These are phyloP conservation scores for Meloidogyne exigua DNA, from an alignment of 1,140 invertebrate species.

Conservation along the genomic window DNA sequence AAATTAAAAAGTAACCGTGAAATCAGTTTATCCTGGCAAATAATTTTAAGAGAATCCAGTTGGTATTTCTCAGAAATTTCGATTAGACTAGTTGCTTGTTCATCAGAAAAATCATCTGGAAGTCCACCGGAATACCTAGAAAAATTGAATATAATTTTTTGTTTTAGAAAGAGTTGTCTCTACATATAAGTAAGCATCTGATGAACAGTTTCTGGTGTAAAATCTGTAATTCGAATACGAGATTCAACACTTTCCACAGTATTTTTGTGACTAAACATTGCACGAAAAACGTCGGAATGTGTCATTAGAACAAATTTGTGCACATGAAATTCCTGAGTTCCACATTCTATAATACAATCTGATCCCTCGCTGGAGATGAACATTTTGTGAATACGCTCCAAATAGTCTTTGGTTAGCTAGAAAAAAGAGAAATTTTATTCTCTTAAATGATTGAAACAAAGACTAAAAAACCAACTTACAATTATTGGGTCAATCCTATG, in stretches of 20 bases:
- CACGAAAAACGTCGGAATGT: conserved; percentile 61
- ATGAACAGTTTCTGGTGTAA: conserved; percentile 46
- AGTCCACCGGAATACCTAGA: conserved; percentile 43
- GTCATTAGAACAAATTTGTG: conserved; percentile 60
- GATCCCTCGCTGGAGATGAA: conserved; percentile 45
- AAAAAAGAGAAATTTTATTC: conserved; percentile 27
- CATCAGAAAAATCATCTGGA: conserved; percentile 46
- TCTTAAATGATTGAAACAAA: not conserved
- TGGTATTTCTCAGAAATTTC: conserved; percentile 60
- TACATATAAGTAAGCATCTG: conserved; percentile 61
- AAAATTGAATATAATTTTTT: conserved; percentile 2
- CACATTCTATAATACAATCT: conserved; percentile 51
- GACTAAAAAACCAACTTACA: conserved; percentile 17
- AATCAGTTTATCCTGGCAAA: conserved; percentile 59
- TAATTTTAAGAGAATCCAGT: conserved; percentile 52
- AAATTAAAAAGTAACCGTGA: conserved; percentile 37
- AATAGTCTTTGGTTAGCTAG: conserved; percentile 49
- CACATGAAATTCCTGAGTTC: conserved; percentile 41
- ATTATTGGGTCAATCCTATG: conserved; percentile 32
- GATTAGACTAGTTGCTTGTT: conserved; percentile 51
- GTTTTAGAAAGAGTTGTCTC: no score
- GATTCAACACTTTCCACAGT: conserved; percentile 49
- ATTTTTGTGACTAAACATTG: conserved; percentile 56
- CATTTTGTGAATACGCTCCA: conserved; percentile 42
- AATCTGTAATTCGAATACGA: conserved; percentile 47